phyloP scores from a whole-genome alignment of 1,140 invertebrate species.

The Drosophila hydei region DNA sequence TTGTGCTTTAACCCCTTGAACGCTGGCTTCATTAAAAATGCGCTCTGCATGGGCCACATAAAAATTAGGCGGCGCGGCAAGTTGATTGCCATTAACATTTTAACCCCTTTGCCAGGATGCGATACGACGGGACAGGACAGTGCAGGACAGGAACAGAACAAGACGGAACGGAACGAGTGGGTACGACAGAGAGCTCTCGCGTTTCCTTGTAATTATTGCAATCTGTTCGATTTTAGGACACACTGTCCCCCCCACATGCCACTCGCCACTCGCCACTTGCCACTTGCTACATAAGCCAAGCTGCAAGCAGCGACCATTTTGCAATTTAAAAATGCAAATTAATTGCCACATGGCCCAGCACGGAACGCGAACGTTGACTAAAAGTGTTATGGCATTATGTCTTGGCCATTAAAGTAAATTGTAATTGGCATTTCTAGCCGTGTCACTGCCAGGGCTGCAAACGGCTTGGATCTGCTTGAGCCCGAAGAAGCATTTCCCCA shows the following conservation, averaged over 20 bases:
- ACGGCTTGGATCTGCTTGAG: neutral
- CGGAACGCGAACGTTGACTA: constrained; percentile 45
- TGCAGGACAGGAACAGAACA: neutral
- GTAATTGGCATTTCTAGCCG: constrained; percentile 66
- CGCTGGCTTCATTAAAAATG: constrained; percentile 71
- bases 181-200: neutral
- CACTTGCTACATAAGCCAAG: neutral
- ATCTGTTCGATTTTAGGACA: constrained; percentile 81
- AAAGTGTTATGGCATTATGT: constrained; percentile 66
- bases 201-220: constrained; percentile 78
- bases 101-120: constrained; percentile 46
- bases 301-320: constrained; percentile 50
- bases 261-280: neutral
- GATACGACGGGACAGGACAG: neutral
- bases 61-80: constrained; percentile 47
- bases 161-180: neutral
- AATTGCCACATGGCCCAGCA: constrained; percentile 79
- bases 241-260: neutral
- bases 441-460: constrained; percentile 16
- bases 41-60: constrained; percentile 56
- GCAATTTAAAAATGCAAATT: constrained; percentile 84
- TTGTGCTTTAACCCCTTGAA: constrained; percentile 78
- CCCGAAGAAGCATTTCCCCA: no score
- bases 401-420: constrained; percentile 76
- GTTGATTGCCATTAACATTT: constrained; percentile 53